Evolutionary conservation across 2,113 vertebrate genomes (phyloP), one percentile per base, ranked within the genome.

Genomic region (Stercorarius parasiticus): DNA sequence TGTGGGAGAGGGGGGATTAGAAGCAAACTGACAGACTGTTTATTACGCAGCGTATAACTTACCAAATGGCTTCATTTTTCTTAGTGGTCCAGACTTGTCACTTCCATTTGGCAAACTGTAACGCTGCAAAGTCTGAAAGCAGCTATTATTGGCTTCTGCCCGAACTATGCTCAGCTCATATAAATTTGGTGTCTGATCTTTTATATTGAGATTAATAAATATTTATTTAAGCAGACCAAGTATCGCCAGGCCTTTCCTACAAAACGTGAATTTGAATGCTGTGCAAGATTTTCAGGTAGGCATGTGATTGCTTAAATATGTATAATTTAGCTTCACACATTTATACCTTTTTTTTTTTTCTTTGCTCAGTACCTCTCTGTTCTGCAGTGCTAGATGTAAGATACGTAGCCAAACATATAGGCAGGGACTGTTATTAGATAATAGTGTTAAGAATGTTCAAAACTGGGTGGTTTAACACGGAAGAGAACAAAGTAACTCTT

Each of bases 11-110:
- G 58, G 96, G 91, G 90, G 87, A 93, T 94, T 96, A 95, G 95
- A 96, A 97, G 93, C 97, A 96, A 96, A 96, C 93, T 96, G 97
- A 97, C 97, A 97, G 96, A 93, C 94, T 97, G 97, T 97, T 98
- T 98, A 96, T 97, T 97, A 92, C 90, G 70, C 96, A 95, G 96
- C 49, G 0, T 96, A 93, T 86, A 97, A 94, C 84, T 96, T 96
- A 97, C 91, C 96, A 97, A 97, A 97, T 82, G 88, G 95, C 94
- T 97, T 97, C 96, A 98, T 97, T 98, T 98, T 95, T 97, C 94
- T 95, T 86, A 93, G 95, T 88, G 93, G 96, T 97, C 97, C 93
- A 97, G 94, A 95, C 96, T 97, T 97, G 96, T 97, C 96, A 96
- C 96, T 98, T 97, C 90, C 92, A 93, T 97, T 98, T 98, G 97